Evolutionary conservation across 2,797 vertebrate species (phyloP).

Genomic region (Ptychadena robeensis): DNA sequence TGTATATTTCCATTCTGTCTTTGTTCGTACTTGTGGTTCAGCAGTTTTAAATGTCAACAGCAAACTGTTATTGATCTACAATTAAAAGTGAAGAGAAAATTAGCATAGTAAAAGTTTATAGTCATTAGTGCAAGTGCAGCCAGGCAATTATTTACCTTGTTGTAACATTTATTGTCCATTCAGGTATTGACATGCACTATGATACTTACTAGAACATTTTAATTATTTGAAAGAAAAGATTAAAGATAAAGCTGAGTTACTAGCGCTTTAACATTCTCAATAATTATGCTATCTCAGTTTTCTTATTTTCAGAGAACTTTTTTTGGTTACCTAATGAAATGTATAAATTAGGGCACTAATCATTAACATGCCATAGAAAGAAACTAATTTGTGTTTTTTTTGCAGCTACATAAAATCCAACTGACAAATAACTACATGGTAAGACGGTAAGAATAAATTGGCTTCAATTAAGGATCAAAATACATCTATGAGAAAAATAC

Average conservation of each 20-base stretch:
- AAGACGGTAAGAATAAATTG: conserved; percentile 23
- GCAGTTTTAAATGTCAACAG: conserved; percentile 88
- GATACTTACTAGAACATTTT: conserved; percentile 66
- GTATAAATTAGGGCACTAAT: conserved; percentile 50
- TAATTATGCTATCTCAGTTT: conserved; percentile 27
- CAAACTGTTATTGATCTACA: conserved; percentile 93
- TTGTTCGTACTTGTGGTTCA: conserved; percentile 87
- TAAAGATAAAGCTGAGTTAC: conserved; percentile 51
- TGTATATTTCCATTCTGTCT: conserved; percentile 89
- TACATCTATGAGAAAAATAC: conserved; percentile 23
- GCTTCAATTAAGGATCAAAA: conserved; percentile 37
- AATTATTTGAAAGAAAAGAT: conserved; percentile 70
- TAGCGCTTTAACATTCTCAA: neutral
- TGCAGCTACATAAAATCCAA: conserved; percentile 18
- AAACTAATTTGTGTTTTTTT: conserved; percentile 46
- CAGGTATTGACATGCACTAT: conserved; percentile 76
- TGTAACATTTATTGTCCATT: conserved; percentile 76
- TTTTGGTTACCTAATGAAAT: conserved; percentile 49
- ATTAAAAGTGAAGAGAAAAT: conserved; percentile 92
- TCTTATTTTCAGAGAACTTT: conserved; percentile 19
- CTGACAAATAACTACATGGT: conserved; percentile 33
- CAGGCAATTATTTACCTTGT: conserved; percentile 84
- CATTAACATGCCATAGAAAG: conserved; percentile 41
- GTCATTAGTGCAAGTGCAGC: conserved; percentile 81
- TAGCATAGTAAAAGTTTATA: conserved; percentile 84